Evolutionary conservation across 2,888 invertebrate genomes (phyloP), one percentile per base, ranked within the genome.

Genomic region (Druceiella hillmani): DNA sequence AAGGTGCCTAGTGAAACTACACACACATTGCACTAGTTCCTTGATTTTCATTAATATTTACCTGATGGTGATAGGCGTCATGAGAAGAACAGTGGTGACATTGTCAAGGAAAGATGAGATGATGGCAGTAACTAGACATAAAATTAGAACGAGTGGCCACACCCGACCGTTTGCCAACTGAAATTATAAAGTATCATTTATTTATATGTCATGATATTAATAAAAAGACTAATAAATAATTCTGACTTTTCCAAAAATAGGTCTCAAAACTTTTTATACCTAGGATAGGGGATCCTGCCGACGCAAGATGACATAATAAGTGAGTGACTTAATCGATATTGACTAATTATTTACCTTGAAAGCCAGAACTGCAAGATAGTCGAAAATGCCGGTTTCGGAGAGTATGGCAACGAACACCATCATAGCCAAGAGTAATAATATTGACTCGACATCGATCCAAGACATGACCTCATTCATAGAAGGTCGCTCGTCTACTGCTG

Each of bases 41-140:
- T 31, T n/a, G 22, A 33, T 12, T 17, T 26, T 31, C 12, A 14
- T 30, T 60, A 33, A 63, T 65, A 50, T 62, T 62, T 59, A 83
- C 84, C 85, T 76, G 42, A 93, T 91, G 0, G 89, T 88, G 4
- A 91, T 85, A 0, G 92, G 92, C 0, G 91, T 88, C 75, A 92
- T 83, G 1, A 93, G 66, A 1, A 93, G 65, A 4, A 90, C 83
- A 0, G 90, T 91, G 0, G 92, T 92, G 25, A 92, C 91, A 52
- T 90, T 92, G 54, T 93, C 92, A 50, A 93, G 62, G 50, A 92
- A 81, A 1, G 88, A 83, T 1, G 92, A 91, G 14, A 89, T 67
- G 3, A 87, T 51, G 0, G 84, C 86, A 0, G 91, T 87, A 55
- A 87, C 83, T 43, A 84, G 58, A 51, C 89, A 91, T 2, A 93